Evolutionary conservation across 2,113 vertebrate species (phyloP).

Genomic region (Periophthalmodon schlosseri): DNA sequence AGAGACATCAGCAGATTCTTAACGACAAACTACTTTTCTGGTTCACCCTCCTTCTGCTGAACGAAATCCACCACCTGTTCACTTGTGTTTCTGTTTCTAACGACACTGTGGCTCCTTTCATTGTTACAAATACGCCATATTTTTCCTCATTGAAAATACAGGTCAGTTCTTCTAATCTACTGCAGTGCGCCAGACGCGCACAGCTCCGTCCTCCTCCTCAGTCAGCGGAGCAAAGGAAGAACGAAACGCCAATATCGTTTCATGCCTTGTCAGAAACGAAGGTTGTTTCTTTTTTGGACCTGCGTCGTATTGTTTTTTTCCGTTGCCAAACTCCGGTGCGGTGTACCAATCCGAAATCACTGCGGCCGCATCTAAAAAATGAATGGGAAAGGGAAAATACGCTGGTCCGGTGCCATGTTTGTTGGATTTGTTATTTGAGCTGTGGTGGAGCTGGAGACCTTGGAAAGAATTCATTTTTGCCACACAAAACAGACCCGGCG

Average conservation of each 20-base stretch:
- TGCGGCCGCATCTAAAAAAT: slow-evolving; percentile 47
- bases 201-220: slow-evolving; percentile 53
- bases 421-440: slow-evolving; percentile 58
- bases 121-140: slow-evolving; percentile 16
- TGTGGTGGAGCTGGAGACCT: slow-evolving; percentile 45
- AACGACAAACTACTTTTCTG: not conserved
- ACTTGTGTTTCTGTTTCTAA: not conserved
- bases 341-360: slow-evolving; percentile 57
- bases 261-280: slow-evolving; percentile 58
- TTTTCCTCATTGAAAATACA: slow-evolving; percentile 42
- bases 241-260: slow-evolving; percentile 95
- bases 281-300: slow-evolving; percentile 54
- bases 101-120: slow-evolving; percentile 13
- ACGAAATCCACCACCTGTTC: too few relatives aligned
- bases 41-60: not conserved
- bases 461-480: slow-evolving; percentile 55
- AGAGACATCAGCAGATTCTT: too few relatives aligned
- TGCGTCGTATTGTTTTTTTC: slow-evolving; percentile 32
- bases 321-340: slow-evolving; percentile 44
- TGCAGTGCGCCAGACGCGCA: slow-evolving; percentile 52
- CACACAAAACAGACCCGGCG: slow-evolving; percentile 42
- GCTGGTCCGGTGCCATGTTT: slow-evolving; percentile 51
- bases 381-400: slow-evolving; percentile 12
- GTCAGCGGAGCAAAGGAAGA: slow-evolving; percentile 88
- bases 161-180: slow-evolving; percentile 42